Evolutionary conservation across 1,140 invertebrate genomes (phyloP).

Genomic region (Saxidomus purpurata): DNA sequence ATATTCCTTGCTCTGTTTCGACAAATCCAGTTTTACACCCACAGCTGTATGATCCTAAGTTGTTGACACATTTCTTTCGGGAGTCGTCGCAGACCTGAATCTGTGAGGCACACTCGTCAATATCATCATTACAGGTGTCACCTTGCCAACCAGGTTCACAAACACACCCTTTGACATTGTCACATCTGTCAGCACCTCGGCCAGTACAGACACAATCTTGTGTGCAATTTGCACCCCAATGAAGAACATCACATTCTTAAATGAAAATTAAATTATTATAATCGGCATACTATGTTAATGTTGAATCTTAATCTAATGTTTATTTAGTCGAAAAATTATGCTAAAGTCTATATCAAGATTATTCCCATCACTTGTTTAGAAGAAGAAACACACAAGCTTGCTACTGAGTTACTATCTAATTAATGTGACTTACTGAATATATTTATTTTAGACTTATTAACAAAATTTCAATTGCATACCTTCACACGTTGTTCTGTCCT

Average conservation of each 20-base stretch:
- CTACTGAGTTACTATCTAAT: no score
- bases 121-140: constrained; percentile 37
- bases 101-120: constrained; percentile 8
- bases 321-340: no score
- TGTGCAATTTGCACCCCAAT: constrained; percentile 27
- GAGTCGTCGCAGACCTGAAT: constrained; percentile 13
- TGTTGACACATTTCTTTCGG: constrained; percentile 22
- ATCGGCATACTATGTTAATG: no score
- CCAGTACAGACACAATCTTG: constrained; percentile 31
- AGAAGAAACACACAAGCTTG: no score
- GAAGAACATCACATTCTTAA: constrained; percentile 24
- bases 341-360: no score
- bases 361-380: no score
- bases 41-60: constrained; percentile 20
- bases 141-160: constrained; percentile 49
- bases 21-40: constrained; percentile 29
- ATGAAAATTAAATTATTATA: no score
- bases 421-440: no score
- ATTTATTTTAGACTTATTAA: no score
- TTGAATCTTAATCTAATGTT: no score
- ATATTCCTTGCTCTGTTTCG: neutral
- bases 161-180: constrained; percentile 40
- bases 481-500: neutral
- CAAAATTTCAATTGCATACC: no score
- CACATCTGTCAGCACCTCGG: constrained; percentile 13